These are phyloP conservation scores for Cosmia trapezina DNA, from an alignment of 2,888 invertebrate genomes.

Conservation along the genomic window DNA sequence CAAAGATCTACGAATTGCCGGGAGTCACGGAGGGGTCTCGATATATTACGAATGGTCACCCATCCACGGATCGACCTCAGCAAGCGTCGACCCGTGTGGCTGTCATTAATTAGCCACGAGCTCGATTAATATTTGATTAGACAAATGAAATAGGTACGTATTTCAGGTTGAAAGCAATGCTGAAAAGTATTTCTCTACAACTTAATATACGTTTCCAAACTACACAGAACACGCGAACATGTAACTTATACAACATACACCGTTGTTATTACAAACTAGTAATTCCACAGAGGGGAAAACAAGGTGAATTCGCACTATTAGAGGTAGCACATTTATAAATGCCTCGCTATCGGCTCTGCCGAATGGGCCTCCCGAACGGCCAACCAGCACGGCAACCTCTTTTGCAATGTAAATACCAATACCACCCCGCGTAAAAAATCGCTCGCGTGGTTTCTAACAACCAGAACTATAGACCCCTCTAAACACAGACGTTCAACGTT, in stretches of 20 bases:
- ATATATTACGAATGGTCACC: too few species aligned
- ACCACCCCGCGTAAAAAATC: conserved; percentile 55
- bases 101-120: too few species aligned
- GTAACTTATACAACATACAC: conserved; percentile 5
- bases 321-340: conserved; percentile 53
- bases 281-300: conserved; percentile 43
- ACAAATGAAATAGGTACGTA: too few species aligned
- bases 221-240: conserved; percentile 10
- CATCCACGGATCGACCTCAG: too few species aligned
- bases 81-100: too few species aligned
- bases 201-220: neutral
- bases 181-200: neutral
- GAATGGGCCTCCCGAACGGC: conserved; percentile 47
- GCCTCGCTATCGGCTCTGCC: conserved; percentile 52
- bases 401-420: conserved; percentile 68
- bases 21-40: too few species aligned
- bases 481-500: conserved; percentile 15
- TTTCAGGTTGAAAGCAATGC: neutral
- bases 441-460: conserved; percentile 50
- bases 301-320: conserved; percentile 60
- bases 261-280: conserved; percentile 40
- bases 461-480: conserved; percentile 40
- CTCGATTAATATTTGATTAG: too few species aligned
- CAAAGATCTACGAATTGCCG: too few species aligned
- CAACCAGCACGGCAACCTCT: conserved; percentile 61